Evolutionary conservation across 64 coral and sea anemone species (phyloP).

Genomic region (Montipora cactus): DNA sequence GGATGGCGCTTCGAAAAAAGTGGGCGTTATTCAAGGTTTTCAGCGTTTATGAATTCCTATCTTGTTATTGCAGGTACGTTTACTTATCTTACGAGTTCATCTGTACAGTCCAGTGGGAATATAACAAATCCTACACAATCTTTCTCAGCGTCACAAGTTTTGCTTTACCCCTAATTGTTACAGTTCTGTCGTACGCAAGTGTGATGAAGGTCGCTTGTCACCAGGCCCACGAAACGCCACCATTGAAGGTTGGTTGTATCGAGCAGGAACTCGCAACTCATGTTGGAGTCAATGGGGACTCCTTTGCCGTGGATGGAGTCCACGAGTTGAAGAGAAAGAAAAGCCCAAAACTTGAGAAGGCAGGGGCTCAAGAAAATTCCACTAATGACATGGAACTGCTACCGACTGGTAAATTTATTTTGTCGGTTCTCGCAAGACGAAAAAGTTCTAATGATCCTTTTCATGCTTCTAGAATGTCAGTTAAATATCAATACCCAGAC

Average conservation of each 20-base stretch:
- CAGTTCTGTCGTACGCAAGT: constrained; percentile 57
- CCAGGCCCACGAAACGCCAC: constrained; percentile 40
- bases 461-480: background rate
- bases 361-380: background rate
- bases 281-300: background rate
- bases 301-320: background rate
- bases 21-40: background rate
- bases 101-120: constrained; percentile 75
- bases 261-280: background rate
- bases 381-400: too few relatives aligned
- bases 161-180: constrained; percentile 44
- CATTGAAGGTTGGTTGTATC: background rate
- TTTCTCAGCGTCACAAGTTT: constrained; percentile 71
- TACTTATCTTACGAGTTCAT: constrained; percentile 77
- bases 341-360: background rate
- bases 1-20: too few relatives aligned
- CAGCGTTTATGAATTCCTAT: background rate
- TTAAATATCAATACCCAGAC: background rate
- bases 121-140: constrained; percentile 39
- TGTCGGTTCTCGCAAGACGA: background rate
- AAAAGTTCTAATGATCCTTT: background rate
- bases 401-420: background rate
- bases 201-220: constrained; percentile 70
- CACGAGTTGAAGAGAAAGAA: background rate
- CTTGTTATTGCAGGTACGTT: constrained; percentile 31